phyloP scores from a whole-genome alignment of 2,113 vertebrate genomes.

The Chlorodrepanis virens region DNA sequence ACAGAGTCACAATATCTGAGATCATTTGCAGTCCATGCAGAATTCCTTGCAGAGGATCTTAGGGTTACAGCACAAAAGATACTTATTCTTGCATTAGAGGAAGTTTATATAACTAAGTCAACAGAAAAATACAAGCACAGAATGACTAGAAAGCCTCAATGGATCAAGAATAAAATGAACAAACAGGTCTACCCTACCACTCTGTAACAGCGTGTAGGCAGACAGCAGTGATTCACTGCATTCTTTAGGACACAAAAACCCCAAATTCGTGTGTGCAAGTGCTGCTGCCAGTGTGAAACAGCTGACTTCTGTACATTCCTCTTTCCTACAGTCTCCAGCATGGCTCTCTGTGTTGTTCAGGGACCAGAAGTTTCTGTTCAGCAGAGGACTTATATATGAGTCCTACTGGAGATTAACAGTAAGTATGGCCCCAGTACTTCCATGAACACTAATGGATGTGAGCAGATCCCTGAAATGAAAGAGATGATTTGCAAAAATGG shows the following conservation, averaged over 20 bases:
- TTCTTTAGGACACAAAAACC: background rate
- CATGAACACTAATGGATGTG: background rate
- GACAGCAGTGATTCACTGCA: background rate
- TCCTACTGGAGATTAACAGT: background rate
- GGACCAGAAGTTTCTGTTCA: background rate
- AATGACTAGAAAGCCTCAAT: background rate
- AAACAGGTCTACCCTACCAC: background rate
- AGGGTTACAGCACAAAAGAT: background rate
- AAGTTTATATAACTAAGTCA: conserved; percentile 28
- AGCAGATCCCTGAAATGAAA: background rate
- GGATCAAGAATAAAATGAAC: background rate
- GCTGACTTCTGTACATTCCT: background rate
- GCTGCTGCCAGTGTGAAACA: background rate
- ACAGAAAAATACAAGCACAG: background rate
- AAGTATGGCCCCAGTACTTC: background rate
- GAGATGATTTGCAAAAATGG: background rate
- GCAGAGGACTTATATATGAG: background rate
- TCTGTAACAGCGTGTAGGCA: rapidly evolving
- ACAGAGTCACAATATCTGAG: background rate
- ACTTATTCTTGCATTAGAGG: background rate
- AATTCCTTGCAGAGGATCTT: background rate
- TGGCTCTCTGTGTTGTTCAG: background rate
- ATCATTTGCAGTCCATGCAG: background rate
- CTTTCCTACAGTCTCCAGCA: background rate
- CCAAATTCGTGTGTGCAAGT: background rate